Percentiles rank a stretch among this genome's conserved stretches.
Evolutionary conservation across 2,113 vertebrate genomes (phyloP).

Genomic region (Oxyruncus cristatus): DNA sequence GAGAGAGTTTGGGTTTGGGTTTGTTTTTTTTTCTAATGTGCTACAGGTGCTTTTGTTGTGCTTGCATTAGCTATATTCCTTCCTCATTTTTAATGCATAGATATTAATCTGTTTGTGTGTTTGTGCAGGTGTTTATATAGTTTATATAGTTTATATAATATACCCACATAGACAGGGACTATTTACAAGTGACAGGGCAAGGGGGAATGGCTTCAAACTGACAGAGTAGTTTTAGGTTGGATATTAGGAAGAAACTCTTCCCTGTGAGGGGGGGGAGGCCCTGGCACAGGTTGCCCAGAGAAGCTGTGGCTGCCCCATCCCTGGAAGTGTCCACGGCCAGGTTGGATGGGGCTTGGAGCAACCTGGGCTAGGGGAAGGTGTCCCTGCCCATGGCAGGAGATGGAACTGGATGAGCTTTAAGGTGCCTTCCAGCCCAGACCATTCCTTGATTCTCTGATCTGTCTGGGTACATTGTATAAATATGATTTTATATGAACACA

Average conservation of each 20-base stretch:
- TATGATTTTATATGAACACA: not conserved
- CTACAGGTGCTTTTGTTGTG: not conserved
- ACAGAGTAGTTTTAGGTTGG: not conserved
- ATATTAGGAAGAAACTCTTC: not conserved
- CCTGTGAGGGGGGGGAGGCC: fast-evolving
- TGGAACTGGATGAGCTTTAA: not conserved
- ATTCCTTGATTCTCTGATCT: not conserved
- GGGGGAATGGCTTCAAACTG: not conserved
- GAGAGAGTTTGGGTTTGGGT: not conserved
- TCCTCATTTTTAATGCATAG: not conserved
- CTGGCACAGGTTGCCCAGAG: not conserved
- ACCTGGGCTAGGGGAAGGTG: fast-evolving
- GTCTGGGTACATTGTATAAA: not conserved
- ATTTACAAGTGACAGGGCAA: not conserved
- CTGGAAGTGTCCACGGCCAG: not conserved
- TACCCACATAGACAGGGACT: not conserved
- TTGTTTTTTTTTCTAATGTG: not conserved
- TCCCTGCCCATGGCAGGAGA: not conserved
- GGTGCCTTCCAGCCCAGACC: not conserved
- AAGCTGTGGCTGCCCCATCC: not conserved
- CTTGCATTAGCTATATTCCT: not conserved
- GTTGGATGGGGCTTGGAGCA: not conserved
- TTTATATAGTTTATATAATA: not conserved
- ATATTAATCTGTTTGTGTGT: not conserved
- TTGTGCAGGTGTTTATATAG: not conserved